These are phyloP conservation scores for Leuciscus waleckii DNA, from an alignment of 2,797 vertebrate genomes.

Conservation along the genomic window DNA sequence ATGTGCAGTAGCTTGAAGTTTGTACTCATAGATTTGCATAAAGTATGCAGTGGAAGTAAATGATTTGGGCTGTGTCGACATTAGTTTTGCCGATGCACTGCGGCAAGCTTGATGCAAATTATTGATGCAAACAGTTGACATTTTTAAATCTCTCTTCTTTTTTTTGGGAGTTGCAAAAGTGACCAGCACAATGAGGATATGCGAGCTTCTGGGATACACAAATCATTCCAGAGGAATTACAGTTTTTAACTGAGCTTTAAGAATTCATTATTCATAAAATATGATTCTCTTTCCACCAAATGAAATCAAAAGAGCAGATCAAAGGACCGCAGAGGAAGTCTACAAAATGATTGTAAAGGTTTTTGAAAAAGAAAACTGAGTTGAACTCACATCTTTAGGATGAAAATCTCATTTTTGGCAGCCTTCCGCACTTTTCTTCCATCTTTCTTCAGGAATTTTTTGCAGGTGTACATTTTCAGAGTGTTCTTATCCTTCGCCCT, in stretches of 20 bases:
- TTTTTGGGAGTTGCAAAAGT: too few species aligned
- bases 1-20: too few species aligned
- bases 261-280: not conserved
- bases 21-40: not conserved
- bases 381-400: conserved; percentile 93
- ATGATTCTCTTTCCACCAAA: not conserved
- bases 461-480: conserved; percentile 95
- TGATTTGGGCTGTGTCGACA: not conserved
- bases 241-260: conserved; percentile 13
- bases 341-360: not conserved
- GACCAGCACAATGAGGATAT: not conserved
- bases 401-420: conserved; percentile 97
- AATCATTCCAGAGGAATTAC: not conserved
- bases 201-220: not conserved
- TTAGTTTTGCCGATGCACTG: too few species aligned
- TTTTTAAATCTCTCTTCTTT: too few species aligned
- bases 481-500: conserved; percentile 95
- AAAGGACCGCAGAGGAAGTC: not conserved
- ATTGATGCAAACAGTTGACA: too few species aligned
- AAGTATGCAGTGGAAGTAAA: not conserved
- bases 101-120: too few species aligned
- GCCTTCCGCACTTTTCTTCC: conserved; percentile 96
- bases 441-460: conserved; percentile 96
- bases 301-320: not conserved
- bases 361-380: not conserved